These are phyloP conservation scores for Drosophila sturtevanti DNA, from an alignment of 1,140 invertebrate genomes.

Conservation along the genomic window DNA sequence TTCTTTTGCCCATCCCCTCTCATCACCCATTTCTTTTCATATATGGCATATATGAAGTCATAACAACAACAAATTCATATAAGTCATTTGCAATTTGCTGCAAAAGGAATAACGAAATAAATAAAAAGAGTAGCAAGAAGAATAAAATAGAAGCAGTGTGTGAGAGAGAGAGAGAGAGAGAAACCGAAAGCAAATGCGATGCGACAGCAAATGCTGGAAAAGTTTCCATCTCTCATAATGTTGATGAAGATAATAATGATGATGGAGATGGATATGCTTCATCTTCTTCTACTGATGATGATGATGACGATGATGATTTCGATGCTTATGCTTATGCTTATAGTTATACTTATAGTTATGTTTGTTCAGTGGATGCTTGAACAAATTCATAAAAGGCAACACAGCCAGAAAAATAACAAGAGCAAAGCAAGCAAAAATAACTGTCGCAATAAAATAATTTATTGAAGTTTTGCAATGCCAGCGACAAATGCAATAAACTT, in stretches of 20 bases:
- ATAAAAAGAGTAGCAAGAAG: no score
- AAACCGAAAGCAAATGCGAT: slow-evolving; percentile 50
- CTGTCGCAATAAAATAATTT: slow-evolving; percentile 82
- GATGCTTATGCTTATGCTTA: slow-evolving; percentile 8
- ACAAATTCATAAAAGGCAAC: slow-evolving; percentile 58
- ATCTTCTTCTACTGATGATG: slow-evolving; percentile 9
- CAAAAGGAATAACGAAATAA: slow-evolving; percentile 25
- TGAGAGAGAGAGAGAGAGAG: neutral
- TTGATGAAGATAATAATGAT: neutral
- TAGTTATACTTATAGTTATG: slow-evolving; percentile 29
- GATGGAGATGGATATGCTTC: slow-evolving; percentile 21
- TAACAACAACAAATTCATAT: slow-evolving; percentile 60
- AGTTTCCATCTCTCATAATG: slow-evolving; percentile 1
- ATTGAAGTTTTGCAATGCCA: slow-evolving; percentile 78
- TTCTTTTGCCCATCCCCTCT: neutral
- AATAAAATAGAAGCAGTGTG: neutral
- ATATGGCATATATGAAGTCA: slow-evolving; percentile 17
- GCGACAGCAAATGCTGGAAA: slow-evolving; percentile 50
- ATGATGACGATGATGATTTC: no score
- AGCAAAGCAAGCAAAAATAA: slow-evolving; percentile 64
- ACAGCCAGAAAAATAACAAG: slow-evolving; percentile 11
- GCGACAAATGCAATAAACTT: slow-evolving; percentile 79
- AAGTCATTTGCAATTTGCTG: slow-evolving; percentile 78
- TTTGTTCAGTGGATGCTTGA: slow-evolving; percentile 35
- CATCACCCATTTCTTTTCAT: slow-evolving; percentile 5